Percentiles rank a stretch among this genome's conserved stretches.
Conservation (phyloP, 2,797 vertebrate species). For the Percopsis omiscomaycus region DNA sequence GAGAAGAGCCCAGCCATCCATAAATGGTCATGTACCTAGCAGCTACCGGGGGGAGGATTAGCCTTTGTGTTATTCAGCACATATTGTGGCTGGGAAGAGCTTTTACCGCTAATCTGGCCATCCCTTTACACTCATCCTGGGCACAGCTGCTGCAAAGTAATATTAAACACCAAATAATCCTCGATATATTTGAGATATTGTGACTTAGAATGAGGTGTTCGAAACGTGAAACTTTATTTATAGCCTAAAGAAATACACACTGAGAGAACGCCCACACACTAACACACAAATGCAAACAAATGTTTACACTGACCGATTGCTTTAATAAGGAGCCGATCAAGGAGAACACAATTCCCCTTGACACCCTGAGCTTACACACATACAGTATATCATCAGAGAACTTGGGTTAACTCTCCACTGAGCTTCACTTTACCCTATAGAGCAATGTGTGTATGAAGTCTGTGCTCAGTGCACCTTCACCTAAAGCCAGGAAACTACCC, state of each 20-base stretch:
- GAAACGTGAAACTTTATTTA: not conserved
- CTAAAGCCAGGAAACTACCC: too few relatives aligned
- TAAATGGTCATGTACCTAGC: constrained; percentile 63
- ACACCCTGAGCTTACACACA: not conserved
- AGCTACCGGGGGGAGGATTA: constrained; percentile 61
- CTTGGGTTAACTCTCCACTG: constrained; percentile 1
- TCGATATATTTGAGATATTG: not conserved
- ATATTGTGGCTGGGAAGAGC: constrained; percentile 42
- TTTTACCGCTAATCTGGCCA: constrained; percentile 52
- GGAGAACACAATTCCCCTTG: not conserved
- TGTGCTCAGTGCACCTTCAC: too few relatives aligned
- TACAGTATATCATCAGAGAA: not conserved
- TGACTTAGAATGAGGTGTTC: constrained; percentile 14
- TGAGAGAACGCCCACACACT: constrained; percentile 3
- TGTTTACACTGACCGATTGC: too few relatives aligned
- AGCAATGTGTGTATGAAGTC: constrained; percentile 10
- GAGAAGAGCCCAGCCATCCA: constrained; percentile 58
- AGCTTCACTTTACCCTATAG: constrained; percentile 13
- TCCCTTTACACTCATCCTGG: constrained; percentile 28
- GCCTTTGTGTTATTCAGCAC: constrained; percentile 54
- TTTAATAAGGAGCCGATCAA: not conserved
- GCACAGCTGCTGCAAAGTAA: constrained; percentile 25
- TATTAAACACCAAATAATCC: constrained; percentile 13
- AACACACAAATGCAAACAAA: not conserved
- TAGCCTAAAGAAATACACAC: not conserved